These are phyloP conservation scores for Thamnophis sirtalis DNA, from an alignment of 2,113 vertebrate species.

Conservation along the genomic window DNA sequence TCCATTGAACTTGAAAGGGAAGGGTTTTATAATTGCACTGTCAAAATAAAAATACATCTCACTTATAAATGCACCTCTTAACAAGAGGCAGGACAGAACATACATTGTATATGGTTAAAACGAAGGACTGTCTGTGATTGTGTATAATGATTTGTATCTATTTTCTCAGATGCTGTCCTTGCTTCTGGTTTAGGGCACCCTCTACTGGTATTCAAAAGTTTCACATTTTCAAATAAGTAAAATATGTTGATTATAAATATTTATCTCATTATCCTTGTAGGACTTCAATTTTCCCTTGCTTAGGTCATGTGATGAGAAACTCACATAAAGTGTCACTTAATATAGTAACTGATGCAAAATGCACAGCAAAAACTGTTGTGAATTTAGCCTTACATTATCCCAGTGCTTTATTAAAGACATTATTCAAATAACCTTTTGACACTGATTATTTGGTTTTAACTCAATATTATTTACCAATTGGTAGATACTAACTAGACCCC, in stretches of 20 bases:
- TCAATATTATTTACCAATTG: neutral
- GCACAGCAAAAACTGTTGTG: neutral
- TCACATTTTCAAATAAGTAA: neutral
- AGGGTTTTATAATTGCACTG: neutral
- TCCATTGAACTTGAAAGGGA: neutral
- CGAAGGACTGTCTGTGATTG: neutral
- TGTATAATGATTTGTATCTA: neutral
- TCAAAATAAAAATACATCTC: neutral
- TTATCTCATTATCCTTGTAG: neutral
- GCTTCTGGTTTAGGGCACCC: neutral
- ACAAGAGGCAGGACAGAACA: neutral
- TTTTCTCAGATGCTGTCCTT: neutral
- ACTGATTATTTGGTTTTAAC: neutral
- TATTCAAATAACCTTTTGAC: neutral
- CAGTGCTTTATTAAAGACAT: neutral
- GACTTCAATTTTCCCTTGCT: neutral
- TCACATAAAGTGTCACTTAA: neutral
- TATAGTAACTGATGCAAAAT: neutral
- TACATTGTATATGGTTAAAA: neutral
- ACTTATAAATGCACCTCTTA: neutral
- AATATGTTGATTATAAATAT: neutral
- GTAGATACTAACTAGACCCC: neutral
- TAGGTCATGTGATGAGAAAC: neutral
- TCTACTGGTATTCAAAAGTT: neutral
- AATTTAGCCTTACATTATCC: neutral